These are phyloP conservation scores for Drosophila carrolli DNA, from an alignment of 1,140 invertebrate genomes.

Conservation along the genomic window DNA sequence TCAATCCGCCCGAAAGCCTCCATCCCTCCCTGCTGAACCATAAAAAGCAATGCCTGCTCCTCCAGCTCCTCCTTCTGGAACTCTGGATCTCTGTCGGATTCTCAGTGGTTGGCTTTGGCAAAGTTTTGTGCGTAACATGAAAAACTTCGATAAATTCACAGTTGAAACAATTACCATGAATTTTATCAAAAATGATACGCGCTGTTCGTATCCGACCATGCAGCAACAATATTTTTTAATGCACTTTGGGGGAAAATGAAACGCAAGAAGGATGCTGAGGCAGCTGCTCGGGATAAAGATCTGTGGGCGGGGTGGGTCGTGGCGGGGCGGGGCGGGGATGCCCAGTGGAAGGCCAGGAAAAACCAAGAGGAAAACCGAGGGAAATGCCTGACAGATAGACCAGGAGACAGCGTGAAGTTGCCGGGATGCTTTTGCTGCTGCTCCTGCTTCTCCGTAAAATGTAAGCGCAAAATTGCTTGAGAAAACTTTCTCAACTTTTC, in stretches of 20 bases:
- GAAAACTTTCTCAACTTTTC: constrained; percentile 83
- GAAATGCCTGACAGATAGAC: constrained; percentile 80
- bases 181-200: constrained; percentile 84
- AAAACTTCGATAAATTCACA: constrained; percentile 83
- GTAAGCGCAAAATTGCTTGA: constrained; percentile 82
- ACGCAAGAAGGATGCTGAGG: constrained; percentile 56
- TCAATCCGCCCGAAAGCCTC: constrained; percentile 34
- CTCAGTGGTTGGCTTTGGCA: constrained; percentile 45
- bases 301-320: constrained; percentile 14
- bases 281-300: constrained; percentile 74
- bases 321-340: not conserved
- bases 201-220: constrained; percentile 81
- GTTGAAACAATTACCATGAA: constrained; percentile 83
- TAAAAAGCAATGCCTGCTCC: constrained; percentile 55
- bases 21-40: constrained; percentile 36
- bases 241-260: constrained; percentile 82
- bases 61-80: constrained; percentile 9
- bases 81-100: constrained; percentile 14
- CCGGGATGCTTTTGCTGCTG: constrained; percentile 20
- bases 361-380: constrained; percentile 25
- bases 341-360: constrained; percentile 17
- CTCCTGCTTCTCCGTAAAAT: constrained; percentile 55
- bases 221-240: constrained; percentile 84
- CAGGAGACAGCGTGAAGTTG: constrained; percentile 52
- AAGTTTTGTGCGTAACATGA: constrained; percentile 81